Percentiles rank a stretch among this genome's conserved stretches.
Evolutionary conservation across 2,113 vertebrate genomes (phyloP).

Genomic region (Dipodomys stephensi): DNA sequence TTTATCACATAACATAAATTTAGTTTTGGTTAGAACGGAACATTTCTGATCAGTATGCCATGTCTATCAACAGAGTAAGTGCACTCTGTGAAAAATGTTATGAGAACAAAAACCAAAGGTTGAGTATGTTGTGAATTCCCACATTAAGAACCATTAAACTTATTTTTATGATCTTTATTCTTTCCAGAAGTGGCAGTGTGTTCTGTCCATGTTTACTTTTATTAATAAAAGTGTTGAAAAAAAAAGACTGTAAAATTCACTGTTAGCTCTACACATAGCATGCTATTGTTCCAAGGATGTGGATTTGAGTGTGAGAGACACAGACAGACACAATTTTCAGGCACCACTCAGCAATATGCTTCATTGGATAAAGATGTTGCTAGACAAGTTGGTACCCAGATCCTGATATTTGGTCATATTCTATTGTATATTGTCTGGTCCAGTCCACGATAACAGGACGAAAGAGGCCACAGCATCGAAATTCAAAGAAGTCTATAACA

Average conservation of each 20-base stretch:
- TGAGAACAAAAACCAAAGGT: conserved; percentile 81
- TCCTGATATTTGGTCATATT: conserved; percentile 98
- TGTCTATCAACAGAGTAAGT: conserved; percentile 81
- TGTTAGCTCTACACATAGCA: conserved; percentile 92
- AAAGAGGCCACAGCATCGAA: conserved; percentile 98
- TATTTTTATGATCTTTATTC: conserved; percentile 86
- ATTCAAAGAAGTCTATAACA: conserved; percentile 99
- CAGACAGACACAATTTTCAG: conserved; percentile 88
- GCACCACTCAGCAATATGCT: conserved; percentile 90
- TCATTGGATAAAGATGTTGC: conserved; percentile 84
- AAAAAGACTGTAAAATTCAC: conserved; percentile 84
- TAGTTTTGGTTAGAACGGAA: conserved; percentile 82
- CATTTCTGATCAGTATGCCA: conserved; percentile 83
- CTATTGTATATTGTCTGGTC: conserved; percentile 99
- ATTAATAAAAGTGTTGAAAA: conserved; percentile 88
- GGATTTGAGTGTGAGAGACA: conserved; percentile 87
- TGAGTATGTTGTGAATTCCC: conserved; percentile 82
- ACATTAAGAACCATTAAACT: conserved; percentile 89
- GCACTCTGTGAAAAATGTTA: conserved; percentile 84
- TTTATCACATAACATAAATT: conserved; percentile 79
- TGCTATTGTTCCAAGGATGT: conserved; percentile 92
- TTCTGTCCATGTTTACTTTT: conserved; percentile 89
- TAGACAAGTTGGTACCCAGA: conserved; percentile 99
- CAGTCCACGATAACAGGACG: conserved; percentile 97
- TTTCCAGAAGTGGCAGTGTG: conserved; percentile 90